Base-by-base conservation (phyloP, 1,140 invertebrate species). In the Drosophila saltans region DNA sequence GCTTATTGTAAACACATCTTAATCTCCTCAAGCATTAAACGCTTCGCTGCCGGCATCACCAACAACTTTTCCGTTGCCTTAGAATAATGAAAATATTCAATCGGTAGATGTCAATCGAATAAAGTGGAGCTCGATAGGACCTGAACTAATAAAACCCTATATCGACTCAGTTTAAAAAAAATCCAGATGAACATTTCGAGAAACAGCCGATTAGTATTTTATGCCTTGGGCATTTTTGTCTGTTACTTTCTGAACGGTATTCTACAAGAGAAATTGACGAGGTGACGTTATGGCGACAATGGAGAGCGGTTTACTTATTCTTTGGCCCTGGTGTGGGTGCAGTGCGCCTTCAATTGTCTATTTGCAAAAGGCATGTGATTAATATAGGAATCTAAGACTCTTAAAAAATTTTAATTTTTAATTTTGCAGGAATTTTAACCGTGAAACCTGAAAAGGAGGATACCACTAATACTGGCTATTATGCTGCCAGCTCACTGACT, bases 171-270 rank as follows among this genome's bases (percentile, higher is more conserved):
- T n/a, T n/a, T n/a, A n/a, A n/a, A 30, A 33, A 11, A 3, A 21
- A 40, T 10, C 0, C 2, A 59, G 5, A 91, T 91, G 81, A 72
- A 65, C n/a, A 57, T 91, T 67, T 78, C 90, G 10, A 89, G 91
- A 58, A 84, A 83, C 45, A 91, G 81, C 55, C 75, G 85, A 8
- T 92, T 92, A 45, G 62, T 91, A 1, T 72, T 92, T 10, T 98
- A 95, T 92, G 95, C 97, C 3, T 84, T 93, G 30, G 97, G 97
- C 30, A 98, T 98, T 92, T 99, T 99, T 91, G 92, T 97, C 36
- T 97, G 96, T 80, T 99, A 98, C 91, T 98, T 98, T 91, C 96
- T 97, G 80, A 99, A 95, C 92, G 98, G 96, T 1, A 96, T 99
- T 86, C 92, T 99, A 16, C 98, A 99, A 94, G 98, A 99, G 93